Base-by-base conservation (phyloP, 1,140 invertebrate genomes). In the Samia ricini region DNA sequence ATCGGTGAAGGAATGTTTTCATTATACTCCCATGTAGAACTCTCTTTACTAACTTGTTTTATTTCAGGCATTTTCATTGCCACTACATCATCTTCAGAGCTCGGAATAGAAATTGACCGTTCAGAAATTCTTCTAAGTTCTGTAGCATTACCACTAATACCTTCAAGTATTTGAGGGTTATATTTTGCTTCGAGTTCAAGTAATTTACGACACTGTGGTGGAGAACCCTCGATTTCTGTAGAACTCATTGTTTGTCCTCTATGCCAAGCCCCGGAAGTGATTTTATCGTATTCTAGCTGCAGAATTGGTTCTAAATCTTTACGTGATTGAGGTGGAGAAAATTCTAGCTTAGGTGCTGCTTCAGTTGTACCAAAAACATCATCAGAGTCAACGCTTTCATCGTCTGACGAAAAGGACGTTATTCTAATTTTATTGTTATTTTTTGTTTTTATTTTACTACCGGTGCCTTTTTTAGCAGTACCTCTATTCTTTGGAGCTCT, bases 201-300 rank as follows among this genome's bases (percentile, higher is more conserved):
- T 49, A 93, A 71, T 69, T 93, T 90, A 19, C 93, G 82, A 66
- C 93, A 94, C 65, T 94, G 93, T 1, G 94, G 94, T 0, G 93
- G 94, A 2, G 94, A 94, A 4, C 94, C 94, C 83, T 94, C 94
- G 10, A 94, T 94, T 89, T 94, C 94, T 4, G 94, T 94, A 0
- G 94, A 94, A 61, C 93, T 94, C 94, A 94, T 94, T 4, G 94
- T 94, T 78, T 94, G 94, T 12, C 94, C 93, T 61, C 94, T 84
- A 71, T 94, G 93, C 92, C 92, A 93, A 24, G 92, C 92, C 0
- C 92, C 92, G 1, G 92, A 93, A 4, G 92, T 93, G 36, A 94
- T 93, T 69, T 93, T 92, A 75, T 94, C 94, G 57, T 94, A 94
- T 73, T 94, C 94, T 22, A 93, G 91, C 70, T 94, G 93, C 20